Evolutionary conservation across 2,113 vertebrate species (phyloP).

Genomic region (Amazona vittata): DNA sequence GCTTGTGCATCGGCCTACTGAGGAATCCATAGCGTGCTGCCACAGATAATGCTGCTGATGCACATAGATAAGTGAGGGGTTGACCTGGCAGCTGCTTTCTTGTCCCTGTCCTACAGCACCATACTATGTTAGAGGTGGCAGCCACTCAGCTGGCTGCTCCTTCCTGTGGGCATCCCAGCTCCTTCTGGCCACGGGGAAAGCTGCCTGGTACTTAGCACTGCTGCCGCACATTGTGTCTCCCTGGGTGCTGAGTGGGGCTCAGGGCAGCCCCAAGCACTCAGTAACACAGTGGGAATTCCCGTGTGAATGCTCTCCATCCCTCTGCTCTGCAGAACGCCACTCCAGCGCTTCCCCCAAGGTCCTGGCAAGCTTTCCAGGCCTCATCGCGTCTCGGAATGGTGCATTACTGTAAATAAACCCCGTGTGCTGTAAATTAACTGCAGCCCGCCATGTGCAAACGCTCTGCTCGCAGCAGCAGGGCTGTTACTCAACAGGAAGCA

Average conservation of each 20-base stretch:
- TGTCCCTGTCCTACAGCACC: background rate
- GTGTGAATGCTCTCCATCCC: background rate
- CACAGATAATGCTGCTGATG: rapidly evolving
- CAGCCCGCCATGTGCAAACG: background rate
- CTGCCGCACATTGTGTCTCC: rapidly evolving
- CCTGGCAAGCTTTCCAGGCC: background rate
- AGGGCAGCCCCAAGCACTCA: rapidly evolving
- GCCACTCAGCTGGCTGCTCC: background rate
- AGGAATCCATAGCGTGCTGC: background rate
- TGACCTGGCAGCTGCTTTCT: background rate
- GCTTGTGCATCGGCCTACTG: rapidly evolving
- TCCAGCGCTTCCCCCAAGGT: background rate
- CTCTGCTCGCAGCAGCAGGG: background rate
- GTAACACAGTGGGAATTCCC: rapidly evolving
- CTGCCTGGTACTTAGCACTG: background rate
- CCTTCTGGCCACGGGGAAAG: background rate
- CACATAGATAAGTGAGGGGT: background rate
- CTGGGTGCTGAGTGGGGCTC: background rate
- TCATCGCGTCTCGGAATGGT: rapidly evolving
- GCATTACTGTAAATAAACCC: background rate
- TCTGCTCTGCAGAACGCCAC: background rate
- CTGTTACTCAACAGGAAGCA: background rate
- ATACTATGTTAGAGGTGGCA: background rate
- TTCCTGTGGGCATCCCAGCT: background rate
- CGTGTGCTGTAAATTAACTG: background rate